phyloP scores from a whole-genome alignment of 1,140 invertebrate genomes.

The Drosophila biarmipes region DNA sequence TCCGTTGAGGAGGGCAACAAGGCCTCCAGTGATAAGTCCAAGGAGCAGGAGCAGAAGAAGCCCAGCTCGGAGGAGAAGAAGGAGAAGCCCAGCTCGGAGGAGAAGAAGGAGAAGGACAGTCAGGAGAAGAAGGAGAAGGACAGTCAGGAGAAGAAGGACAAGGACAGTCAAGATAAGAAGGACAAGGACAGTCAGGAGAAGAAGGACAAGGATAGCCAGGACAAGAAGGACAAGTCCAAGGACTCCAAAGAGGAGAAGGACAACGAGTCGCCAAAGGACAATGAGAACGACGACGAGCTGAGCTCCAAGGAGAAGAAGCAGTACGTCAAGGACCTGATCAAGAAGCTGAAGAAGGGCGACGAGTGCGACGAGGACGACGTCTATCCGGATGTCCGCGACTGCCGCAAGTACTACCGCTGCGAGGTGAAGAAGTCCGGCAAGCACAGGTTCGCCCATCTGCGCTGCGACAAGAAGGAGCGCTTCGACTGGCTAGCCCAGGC shows the following conservation, averaged over 20 bases:
- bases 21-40: conserved; percentile 16
- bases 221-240: conserved; percentile 27
- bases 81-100: conserved; percentile 45
- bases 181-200: conserved; percentile 28
- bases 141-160: conserved; percentile 33
- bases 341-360: conserved; percentile 71
- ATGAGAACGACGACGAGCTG: conserved; percentile 57
- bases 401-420: conserved; percentile 74
- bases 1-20: conserved; percentile 67
- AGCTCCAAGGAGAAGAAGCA: conserved; percentile 66
- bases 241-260: conserved; percentile 44
- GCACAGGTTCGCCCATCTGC: conserved; percentile 58
- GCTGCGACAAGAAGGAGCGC: conserved; percentile 62
- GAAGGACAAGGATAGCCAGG: conserved; percentile 45
- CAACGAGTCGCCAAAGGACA: conserved; percentile 38
- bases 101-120: conserved; percentile 35
- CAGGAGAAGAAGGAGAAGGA: conserved; percentile 6
- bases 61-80: conserved; percentile 56
- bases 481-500: conserved; percentile 53
- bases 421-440: conserved; percentile 67
- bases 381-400: conserved; percentile 71
- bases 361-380: conserved; percentile 74
- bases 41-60: no score
- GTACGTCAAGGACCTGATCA: conserved; percentile 63
- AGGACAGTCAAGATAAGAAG: conserved; percentile 12